Evolutionary conservation across 2,797 vertebrate genomes (phyloP), one percentile per base, ranked within the genome.

Genomic region (Clamator glandarius): DNA sequence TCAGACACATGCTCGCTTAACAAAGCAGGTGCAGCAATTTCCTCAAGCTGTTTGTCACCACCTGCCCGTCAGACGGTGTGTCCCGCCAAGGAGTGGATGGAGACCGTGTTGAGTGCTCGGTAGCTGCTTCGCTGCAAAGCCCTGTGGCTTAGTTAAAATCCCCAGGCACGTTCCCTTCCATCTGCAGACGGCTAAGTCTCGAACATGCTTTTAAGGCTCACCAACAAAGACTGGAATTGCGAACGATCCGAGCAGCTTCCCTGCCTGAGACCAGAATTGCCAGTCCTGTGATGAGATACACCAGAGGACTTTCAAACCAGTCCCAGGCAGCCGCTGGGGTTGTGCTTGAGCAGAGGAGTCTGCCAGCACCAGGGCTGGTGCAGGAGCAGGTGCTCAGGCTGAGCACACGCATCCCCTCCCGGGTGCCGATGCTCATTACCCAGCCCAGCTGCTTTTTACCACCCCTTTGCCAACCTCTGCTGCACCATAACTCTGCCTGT

Each of bases 1-100:
- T 95, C 81, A 73, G 80, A 67, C 87, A 84, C 85, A 64, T 23
- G 83, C 91, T 93, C 66, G 36, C 44, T 82, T 76, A 67, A 86
- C 85, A 86, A 92, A 91, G 94, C 90, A 96, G 90, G 90, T 79
- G 77, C 90, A 92, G 59, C 6, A 2, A 26, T 76, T 69, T 90
- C 59, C 83, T 88, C 90, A 70, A 89, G 93, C 88, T 89, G 83
- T 86, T 91, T 87, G 58, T 79, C 59, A 63, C 85, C 90, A 90
- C 83, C 94, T 91, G 90, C 77, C 64, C 70, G 63, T 93, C 86
- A 95, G 85, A 79, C 10, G 0, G 77, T 12, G 18, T 0, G 8
- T 75, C 83, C 93, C 31, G 2, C 42, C 48, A 36, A 42, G 52
- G 77, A 14, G 19, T 3, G 89, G 19, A 51, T 33, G 76, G 79